These are phyloP conservation scores for Caiman crocodilus DNA, from an alignment of 2,797 vertebrate species.

Conservation along the genomic window DNA sequence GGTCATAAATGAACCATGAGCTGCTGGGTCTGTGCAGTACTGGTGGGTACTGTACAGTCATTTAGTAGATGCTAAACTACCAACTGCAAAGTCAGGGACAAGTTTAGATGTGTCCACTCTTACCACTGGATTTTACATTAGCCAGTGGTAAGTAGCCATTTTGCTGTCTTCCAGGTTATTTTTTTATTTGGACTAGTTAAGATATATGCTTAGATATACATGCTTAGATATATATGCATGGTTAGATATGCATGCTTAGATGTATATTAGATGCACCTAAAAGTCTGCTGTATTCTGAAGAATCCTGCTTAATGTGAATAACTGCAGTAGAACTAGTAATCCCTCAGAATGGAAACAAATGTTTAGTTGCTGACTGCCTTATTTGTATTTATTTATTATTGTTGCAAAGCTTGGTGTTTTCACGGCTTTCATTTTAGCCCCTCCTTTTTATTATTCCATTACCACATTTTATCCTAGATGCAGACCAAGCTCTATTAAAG, in stretches of 20 bases:
- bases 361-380: not conserved
- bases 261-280: fast-evolving
- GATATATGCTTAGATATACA: too few species aligned
- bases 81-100: too few species aligned
- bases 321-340: not conserved
- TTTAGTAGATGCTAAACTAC: too few species aligned
- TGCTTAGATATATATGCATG: too few species aligned
- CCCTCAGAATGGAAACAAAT: not conserved
- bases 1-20: too few species aligned
- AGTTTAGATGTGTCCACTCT: too few species aligned
- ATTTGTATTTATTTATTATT: not conserved
- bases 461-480: not conserved
- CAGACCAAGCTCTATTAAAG: not conserved
- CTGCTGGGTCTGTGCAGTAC: too few species aligned
- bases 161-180: not conserved
- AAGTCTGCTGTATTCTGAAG: not conserved
- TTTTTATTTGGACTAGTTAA: not conserved
- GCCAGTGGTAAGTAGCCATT: not conserved
- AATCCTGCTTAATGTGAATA: not conserved
- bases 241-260: not conserved
- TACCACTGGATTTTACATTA: not conserved
- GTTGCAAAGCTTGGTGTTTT: not conserved
- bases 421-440: not conserved
- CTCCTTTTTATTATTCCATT: not conserved
- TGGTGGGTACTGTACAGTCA: too few species aligned